These are phyloP conservation scores for Adelognathus sp. DNA, from an alignment of 2,888 invertebrate genomes.

Conservation along the genomic window DNA sequence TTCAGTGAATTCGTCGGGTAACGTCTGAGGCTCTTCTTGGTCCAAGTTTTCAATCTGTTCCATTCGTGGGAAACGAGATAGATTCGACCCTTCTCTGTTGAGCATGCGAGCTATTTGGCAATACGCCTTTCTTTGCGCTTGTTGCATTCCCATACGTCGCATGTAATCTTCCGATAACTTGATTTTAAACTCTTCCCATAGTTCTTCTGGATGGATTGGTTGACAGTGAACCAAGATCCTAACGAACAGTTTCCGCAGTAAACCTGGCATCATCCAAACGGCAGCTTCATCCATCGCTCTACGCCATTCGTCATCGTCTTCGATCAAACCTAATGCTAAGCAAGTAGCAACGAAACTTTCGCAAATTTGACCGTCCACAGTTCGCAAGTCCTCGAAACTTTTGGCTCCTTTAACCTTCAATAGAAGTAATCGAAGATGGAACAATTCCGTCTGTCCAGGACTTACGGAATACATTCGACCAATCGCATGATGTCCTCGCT, in stretches of 20 bases:
- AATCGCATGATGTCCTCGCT: slow-evolving; percentile 42
- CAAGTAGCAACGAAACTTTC: too few relatives aligned
- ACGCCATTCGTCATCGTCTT: too few relatives aligned
- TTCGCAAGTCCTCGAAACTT: too few relatives aligned
- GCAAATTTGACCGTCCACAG: too few relatives aligned
- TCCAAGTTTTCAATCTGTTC: slow-evolving; percentile 22
- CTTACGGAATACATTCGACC: slow-evolving; percentile 62
- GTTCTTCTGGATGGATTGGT: too few relatives aligned
- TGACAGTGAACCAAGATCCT: too few relatives aligned
- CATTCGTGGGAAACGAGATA: slow-evolving; percentile 52
- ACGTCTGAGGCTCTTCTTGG: not conserved
- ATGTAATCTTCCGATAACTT: slow-evolving; percentile 55
- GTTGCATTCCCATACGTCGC: not conserved
- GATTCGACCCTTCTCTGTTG: slow-evolving; percentile 16
- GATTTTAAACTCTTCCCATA: slow-evolving; percentile 52
- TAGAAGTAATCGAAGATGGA: slow-evolving; percentile 64
- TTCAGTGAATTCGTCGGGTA: slow-evolving; percentile 3
- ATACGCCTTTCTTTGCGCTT: slow-evolving; percentile 49
- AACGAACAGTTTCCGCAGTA: too few relatives aligned
- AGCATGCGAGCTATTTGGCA: slow-evolving; percentile 48
- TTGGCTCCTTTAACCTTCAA: slow-evolving; percentile 62
- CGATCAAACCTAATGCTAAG: too few relatives aligned
- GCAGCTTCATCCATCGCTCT: too few relatives aligned
- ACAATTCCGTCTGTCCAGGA: slow-evolving; percentile 63
- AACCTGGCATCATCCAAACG: too few relatives aligned